Conservation (phyloP, 92 coral and sea anemone species). For the Actinernus sp. region DNA sequence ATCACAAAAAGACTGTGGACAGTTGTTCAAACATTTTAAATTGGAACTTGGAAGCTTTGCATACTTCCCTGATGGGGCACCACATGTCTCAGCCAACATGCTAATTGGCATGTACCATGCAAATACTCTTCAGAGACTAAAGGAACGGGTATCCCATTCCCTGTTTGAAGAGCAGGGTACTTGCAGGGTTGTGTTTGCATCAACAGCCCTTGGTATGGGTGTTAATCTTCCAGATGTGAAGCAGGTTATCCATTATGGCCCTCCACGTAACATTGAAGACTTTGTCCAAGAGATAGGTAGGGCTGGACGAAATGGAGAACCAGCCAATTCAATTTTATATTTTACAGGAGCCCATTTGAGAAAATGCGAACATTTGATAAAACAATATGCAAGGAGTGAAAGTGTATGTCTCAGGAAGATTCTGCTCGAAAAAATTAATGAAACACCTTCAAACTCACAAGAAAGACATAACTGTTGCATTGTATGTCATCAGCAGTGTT, state of each 20-base stretch:
- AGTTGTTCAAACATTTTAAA: conserved; percentile 39
- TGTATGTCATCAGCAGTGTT: conserved; percentile 37
- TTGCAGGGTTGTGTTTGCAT: conserved; percentile 32
- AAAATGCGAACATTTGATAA: conserved; percentile 42
- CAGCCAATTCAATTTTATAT: conserved; percentile 14
- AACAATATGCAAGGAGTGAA: conserved; percentile 17
- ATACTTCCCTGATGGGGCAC: conserved; percentile 1
- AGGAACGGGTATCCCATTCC: conserved; percentile 9
- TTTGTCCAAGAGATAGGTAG: no score
- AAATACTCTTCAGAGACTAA: conserved; percentile 30
- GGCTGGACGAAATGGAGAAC: conserved; percentile 25
- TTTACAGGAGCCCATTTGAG: conserved; percentile 19
- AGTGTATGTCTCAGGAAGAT: conserved; percentile 17
- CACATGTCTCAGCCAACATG: conserved; percentile 16
- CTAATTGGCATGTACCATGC: no score
- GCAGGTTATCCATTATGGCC: conserved; percentile 47
- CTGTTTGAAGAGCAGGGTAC: conserved; percentile 6
- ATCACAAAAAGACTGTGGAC: conserved; percentile 74
- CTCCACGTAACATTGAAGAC: conserved; percentile 42
- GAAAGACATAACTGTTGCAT: conserved; percentile 52
- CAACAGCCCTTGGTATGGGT: conserved; percentile 58
- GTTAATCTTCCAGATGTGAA: conserved; percentile 28
- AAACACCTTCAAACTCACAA: not conserved
- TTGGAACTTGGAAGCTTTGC: conserved; percentile 26
- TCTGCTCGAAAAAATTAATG: conserved; percentile 37